Evolutionary conservation across 2,797 vertebrate species (phyloP).

Genomic region (Gymnoscopelus microlampas): DNA sequence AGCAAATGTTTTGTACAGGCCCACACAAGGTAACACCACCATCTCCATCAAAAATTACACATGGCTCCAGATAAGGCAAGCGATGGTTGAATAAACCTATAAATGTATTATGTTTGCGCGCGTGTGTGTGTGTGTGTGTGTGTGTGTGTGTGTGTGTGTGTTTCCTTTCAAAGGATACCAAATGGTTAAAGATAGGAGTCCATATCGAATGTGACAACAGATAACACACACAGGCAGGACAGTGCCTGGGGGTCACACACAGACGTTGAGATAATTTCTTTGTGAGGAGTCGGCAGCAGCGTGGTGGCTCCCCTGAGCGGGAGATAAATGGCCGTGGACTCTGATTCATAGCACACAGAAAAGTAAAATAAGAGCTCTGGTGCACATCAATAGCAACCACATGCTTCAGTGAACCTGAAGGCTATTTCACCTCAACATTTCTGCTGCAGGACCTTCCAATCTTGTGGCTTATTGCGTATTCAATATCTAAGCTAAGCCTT

Average conservation of each 20-base stretch:
- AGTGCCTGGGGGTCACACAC: not conserved
- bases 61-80: conserved; percentile 2
- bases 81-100: not conserved
- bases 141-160: too few species aligned
- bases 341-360: conserved; percentile 5
- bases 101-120: too few species aligned
- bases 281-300: not conserved
- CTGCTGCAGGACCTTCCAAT: conserved; percentile 9
- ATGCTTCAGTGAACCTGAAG: conserved; percentile 10
- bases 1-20: conserved; percentile 1
- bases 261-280: not conserved
- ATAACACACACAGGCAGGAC: not conserved
- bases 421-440: conserved; percentile 16
- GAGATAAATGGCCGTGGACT: conserved; percentile 7
- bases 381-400: conserved; percentile 12
- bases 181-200: not conserved
- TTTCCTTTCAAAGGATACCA: not conserved
- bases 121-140: too few species aligned
- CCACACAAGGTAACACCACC: not conserved
- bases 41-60: not conserved
- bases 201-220: not conserved
- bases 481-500: conserved; percentile 21
- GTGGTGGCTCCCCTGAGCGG: not conserved
- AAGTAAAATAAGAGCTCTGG: conserved; percentile 1
- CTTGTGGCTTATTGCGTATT: conserved; percentile 40